A percentile compares a stretch with the other conserved stretches of the same genome.
phyloP scores from a whole-genome alignment of 2,888 invertebrate species.

The Notocelia uddmanniana region DNA sequence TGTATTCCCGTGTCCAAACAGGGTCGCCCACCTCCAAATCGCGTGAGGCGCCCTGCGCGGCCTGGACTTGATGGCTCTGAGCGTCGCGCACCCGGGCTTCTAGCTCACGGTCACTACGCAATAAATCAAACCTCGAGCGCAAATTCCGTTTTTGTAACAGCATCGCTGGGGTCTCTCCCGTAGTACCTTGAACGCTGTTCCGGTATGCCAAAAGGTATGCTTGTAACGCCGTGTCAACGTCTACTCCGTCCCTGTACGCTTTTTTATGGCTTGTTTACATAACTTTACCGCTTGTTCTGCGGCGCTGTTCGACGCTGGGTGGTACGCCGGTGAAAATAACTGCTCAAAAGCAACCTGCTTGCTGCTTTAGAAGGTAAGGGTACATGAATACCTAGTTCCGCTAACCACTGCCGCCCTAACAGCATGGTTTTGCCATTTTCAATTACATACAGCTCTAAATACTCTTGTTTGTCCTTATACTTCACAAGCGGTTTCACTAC shows the following conservation, averaged over 20 bases:
- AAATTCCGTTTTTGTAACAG: no score
- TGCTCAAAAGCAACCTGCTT: no score
- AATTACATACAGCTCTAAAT: constrained; percentile 42
- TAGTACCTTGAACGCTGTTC: constrained; percentile 1
- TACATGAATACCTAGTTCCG: constrained; percentile 10
- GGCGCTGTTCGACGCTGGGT: constrained; percentile 33
- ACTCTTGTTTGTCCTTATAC: constrained; percentile 16
- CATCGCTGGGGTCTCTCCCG: no score
- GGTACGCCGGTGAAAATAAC: constrained; percentile 30
- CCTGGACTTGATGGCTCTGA: no score
- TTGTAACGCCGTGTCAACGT: constrained; percentile 6
- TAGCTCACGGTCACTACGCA: no score
- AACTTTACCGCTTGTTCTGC: constrained; percentile 34
- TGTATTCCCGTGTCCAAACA: no score
- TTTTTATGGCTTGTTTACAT: constrained; percentile 2
- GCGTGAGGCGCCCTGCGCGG: no score
- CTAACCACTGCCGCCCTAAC: constrained; percentile 28
- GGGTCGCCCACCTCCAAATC: no score
- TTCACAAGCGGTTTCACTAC: constrained; percentile 26
- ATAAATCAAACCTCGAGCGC: no score
- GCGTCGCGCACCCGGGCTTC: no score
- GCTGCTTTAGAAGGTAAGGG: background rate
- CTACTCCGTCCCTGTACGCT: background rate
- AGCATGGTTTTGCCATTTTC: constrained; percentile 12
- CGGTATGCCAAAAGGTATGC: background rate